Evolutionary conservation across 2,888 invertebrate species (phyloP), one percentile per base, ranked within the genome.

Genomic region (Coelinius sp.): DNA sequence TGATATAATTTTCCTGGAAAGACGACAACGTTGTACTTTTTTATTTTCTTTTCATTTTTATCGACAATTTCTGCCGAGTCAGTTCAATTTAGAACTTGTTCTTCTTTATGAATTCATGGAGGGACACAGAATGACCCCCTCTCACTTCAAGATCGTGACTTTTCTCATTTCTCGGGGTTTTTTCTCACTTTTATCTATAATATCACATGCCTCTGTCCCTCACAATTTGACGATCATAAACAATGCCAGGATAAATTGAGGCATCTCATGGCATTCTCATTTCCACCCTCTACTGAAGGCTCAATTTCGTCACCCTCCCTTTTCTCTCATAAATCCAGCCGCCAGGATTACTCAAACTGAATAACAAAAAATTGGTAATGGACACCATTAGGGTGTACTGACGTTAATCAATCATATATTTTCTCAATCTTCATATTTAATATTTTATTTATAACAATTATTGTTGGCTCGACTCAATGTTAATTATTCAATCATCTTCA

Each of bases 171-270:
- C 14, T 14, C 59, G 59, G 17, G 35, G 20, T n/a, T 59, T 59
- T 59, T 59, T 59, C 59, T 31, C 59, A 59, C 31, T 59, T 35
- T 6, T 17, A 31, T 8, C 59, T 14, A 31, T 59, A n/a, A 14
- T 35, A 14, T 59, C 22, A 35, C 20, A 59, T 17, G 65, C 46
- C 46, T 22, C 70, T 52, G 41, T 27, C 49, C 59, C 62, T 70
- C 41, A 65, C 69, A 66, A 72, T 69, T 53, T 56, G 71, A 66
- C 72, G 75, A 77, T 78, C 81, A 80, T 81, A 83, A 82, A 83
- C 80, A 83, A 83, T 80, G 82, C 78, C 79, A 76, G 76, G 78
- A 80, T 80, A 82, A 82, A 82, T 81, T 76, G 81, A 76, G 78
- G 74, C 59, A n/a, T 41, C 49, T 56, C 64, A 46, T 24, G 35